A percentile compares a stretch with the other conserved stretches of the same genome.
These are phyloP conservation scores for Maccullochella peelii DNA, from an alignment of 2,113 vertebrate genomes.

Conservation along the genomic window DNA sequence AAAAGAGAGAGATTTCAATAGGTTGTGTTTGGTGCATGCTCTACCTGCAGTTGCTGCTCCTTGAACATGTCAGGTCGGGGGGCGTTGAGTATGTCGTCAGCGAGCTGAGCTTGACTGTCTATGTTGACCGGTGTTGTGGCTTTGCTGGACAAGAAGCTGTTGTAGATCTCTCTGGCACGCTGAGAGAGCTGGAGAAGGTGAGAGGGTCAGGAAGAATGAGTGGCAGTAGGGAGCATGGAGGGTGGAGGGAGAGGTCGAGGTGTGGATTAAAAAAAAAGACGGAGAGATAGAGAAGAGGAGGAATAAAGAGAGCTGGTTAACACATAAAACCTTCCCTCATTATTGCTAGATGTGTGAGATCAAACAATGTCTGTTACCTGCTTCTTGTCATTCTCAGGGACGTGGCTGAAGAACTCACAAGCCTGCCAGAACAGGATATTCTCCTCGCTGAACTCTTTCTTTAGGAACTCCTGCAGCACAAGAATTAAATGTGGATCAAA, in stretches of 20 bases:
- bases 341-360: neutral
- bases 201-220: neutral
- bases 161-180: slow-evolving; percentile 97
- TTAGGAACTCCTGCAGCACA: slow-evolving; percentile 91
- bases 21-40: neutral
- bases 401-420: slow-evolving; percentile 95
- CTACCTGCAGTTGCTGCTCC: slow-evolving; percentile 97
- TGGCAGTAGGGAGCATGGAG: neutral
- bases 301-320: neutral
- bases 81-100: slow-evolving; percentile 94
- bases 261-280: neutral
- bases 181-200: slow-evolving; percentile 86
- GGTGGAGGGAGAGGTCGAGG: neutral
- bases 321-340: too few relatives aligned
- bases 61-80: slow-evolving; percentile 97
- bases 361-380: slow-evolving; percentile 83
- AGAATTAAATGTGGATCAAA: neutral
- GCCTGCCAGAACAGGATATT: slow-evolving; percentile 99
- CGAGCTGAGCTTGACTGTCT: slow-evolving; percentile 96
- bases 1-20: neutral
- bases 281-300: neutral
- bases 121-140: slow-evolving; percentile 98
- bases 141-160: slow-evolving; percentile 95
- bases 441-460: slow-evolving; percentile 99
- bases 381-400: slow-evolving; percentile 94